Evolutionary conservation across 2,113 vertebrate species (phyloP), one percentile per base, ranked within the genome.

Genomic region (Nycticorax nycticorax): DNA sequence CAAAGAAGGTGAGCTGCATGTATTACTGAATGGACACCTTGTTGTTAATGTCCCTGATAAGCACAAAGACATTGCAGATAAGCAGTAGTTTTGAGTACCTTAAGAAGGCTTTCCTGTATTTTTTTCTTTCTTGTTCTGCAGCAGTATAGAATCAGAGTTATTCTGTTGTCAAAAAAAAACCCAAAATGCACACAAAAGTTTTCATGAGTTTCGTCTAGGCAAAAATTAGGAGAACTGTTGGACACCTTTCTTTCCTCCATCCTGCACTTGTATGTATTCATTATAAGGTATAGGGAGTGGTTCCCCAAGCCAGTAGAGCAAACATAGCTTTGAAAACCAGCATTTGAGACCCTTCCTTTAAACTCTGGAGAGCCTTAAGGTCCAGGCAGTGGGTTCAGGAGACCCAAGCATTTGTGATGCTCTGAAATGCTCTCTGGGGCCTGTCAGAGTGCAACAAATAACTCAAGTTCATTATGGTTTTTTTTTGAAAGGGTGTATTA

Each of bases 381-480:
- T 80, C 64, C 26, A 47, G 18, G n/a, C 17, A 50, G n/a, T 28
- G 37, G 20, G 7, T 41, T 73, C 59, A 56, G 37, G 39, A 73
- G 59, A 55, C 14, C 3, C 0, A 0, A 76, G 35, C 22, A 63
- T 80, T 73, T 76, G 14, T 52, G 26, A 24, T 84, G 12, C 33
- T 60, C 43, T 88, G 17, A 78, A 93, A 83, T 64, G 20, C 20
- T 60, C 9, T 56, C 12, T 47, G 48, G 16, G 15, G 26, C 39
- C 43, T 76, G 19, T 75, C 17, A 41, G 28, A 77, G 9, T 0
- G 1, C 56, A 89, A 60, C 6, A 75, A 82, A 85, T 35, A 77
- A 52, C 5, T 55, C 39, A 41, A 74, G 56, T 39, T 67, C 19
- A 41, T 63, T 59, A 43, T 15, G 3, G 3, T 26, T 24, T 63